A percentile compares a stretch with the other conserved stretches of the same genome.
Conservation (phyloP, 1,140 invertebrate species). For the Drosophila albomicans region DNA sequence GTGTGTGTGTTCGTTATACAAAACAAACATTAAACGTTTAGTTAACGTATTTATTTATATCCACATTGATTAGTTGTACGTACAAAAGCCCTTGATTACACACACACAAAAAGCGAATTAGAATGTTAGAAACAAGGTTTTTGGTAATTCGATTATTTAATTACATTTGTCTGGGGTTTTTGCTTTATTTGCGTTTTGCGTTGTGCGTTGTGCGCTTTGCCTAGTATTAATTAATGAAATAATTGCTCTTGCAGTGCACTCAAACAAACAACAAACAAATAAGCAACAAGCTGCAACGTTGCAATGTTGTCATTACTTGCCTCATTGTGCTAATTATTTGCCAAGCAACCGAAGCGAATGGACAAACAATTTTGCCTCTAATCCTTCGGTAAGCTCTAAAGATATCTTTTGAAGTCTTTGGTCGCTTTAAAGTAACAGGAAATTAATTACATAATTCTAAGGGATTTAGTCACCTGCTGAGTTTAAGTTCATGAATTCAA, state of each 20-base stretch:
- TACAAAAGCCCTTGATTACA: constrained; percentile 20
- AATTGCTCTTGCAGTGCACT: constrained; percentile 50
- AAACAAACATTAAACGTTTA: constrained; percentile 51
- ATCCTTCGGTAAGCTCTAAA: not conserved
- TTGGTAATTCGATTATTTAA: constrained; percentile 80
- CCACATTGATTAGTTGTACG: constrained; percentile 69
- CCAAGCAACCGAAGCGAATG: not conserved
- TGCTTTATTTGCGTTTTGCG: constrained; percentile 64
- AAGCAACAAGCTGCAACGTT: not conserved
- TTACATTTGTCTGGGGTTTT: constrained; percentile 74
- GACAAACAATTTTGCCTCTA: constrained; percentile 8
- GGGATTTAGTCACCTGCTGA: not conserved
- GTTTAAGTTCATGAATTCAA: not conserved
- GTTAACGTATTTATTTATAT: constrained; percentile 42
- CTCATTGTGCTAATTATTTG: constrained; percentile 13
- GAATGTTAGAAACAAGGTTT: not conserved
- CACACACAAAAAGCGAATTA: not conserved
- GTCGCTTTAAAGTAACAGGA: not conserved
- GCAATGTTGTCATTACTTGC: constrained; percentile 14
- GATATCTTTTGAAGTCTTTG: constrained; percentile 1
- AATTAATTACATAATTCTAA: constrained; percentile 11
- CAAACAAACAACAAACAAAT: not conserved
- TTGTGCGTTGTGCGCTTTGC: not conserved
- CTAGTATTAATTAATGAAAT: constrained; percentile 78
- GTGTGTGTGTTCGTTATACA: constrained; percentile 27